phyloP scores from a whole-genome alignment of 2,113 vertebrate genomes.

The Progne subis region DNA sequence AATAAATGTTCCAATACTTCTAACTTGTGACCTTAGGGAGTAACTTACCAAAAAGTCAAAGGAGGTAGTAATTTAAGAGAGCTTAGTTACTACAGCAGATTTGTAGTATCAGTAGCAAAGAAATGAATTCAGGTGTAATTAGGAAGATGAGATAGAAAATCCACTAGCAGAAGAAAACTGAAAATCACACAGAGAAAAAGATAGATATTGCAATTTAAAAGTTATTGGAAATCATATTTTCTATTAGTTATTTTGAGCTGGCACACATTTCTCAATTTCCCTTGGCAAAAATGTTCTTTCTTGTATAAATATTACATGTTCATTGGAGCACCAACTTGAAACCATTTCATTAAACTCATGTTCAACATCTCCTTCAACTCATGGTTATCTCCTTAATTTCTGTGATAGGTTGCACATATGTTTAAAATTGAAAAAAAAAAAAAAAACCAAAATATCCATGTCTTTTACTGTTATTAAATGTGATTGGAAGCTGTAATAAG shows the following conservation, averaged over 20 bases:
- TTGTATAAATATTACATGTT: conserved; percentile 30
- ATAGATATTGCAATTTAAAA: background rate
- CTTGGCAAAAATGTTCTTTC: background rate
- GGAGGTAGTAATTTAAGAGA: conserved; percentile 5
- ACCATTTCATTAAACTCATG: background rate
- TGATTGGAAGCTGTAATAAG: background rate
- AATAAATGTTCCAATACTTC: conserved; percentile 43
- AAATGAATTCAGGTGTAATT: background rate
- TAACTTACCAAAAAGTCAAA: conserved; percentile 31
- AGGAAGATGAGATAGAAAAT: background rate
- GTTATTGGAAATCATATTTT: background rate
- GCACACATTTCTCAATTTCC: background rate
- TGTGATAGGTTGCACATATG: background rate
- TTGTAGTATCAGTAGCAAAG: background rate
- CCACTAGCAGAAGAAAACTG: background rate
- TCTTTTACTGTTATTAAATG: background rate
- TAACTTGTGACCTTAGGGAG: conserved; percentile 5
- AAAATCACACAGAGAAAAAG: background rate
- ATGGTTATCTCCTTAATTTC: background rate
- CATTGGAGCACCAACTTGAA: background rate
- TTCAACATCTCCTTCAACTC: background rate
- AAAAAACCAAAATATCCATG: background rate
- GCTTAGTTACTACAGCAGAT: background rate
- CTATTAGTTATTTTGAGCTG: background rate
- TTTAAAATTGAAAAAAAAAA: background rate